phyloP scores from a whole-genome alignment of 2,888 invertebrate species.

The Tetheella fluctuosa region DNA sequence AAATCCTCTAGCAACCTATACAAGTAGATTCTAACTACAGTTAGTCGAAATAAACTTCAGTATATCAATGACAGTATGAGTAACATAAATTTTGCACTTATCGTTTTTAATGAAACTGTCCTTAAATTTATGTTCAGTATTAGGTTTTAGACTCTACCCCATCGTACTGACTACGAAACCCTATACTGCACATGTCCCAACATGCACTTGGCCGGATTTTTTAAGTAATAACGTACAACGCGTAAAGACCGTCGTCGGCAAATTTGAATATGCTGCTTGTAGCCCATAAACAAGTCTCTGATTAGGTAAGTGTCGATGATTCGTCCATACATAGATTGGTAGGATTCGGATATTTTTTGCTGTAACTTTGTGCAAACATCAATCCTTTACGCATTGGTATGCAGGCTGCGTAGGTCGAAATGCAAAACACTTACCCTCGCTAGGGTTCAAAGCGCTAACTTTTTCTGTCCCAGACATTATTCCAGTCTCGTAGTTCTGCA shows the following conservation, averaged over 20 bases:
- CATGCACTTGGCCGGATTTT: no score
- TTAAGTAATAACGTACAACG: conserved; percentile 3
- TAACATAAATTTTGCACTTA: no score
- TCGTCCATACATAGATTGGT: conserved; percentile 43
- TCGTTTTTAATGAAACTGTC: no score
- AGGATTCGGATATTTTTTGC: conserved; percentile 43
- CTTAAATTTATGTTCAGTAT: no score
- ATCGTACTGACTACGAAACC: no score
- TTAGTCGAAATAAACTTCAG: no score
- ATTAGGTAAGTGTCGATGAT: conserved; percentile 9
- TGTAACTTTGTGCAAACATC: conserved; percentile 67
- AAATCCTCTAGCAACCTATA: no score
- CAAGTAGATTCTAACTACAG: no score
- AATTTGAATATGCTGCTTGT: background rate
- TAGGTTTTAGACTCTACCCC: no score
- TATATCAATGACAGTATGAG: no score
- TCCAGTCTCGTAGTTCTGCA: conserved; percentile 80
- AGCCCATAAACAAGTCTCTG: background rate
- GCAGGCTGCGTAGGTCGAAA: conserved; percentile 74
- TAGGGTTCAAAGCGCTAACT: conserved; percentile 81
- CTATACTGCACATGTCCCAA: no score
- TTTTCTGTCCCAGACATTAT: conserved; percentile 81
- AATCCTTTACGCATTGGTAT: conserved; percentile 80
- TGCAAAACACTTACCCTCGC: conserved; percentile 82
- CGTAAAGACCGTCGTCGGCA: background rate